Evolutionary conservation across 2,888 invertebrate genomes (phyloP), one percentile per base, ranked within the genome.

Genomic region (Metellina segmentata): DNA sequence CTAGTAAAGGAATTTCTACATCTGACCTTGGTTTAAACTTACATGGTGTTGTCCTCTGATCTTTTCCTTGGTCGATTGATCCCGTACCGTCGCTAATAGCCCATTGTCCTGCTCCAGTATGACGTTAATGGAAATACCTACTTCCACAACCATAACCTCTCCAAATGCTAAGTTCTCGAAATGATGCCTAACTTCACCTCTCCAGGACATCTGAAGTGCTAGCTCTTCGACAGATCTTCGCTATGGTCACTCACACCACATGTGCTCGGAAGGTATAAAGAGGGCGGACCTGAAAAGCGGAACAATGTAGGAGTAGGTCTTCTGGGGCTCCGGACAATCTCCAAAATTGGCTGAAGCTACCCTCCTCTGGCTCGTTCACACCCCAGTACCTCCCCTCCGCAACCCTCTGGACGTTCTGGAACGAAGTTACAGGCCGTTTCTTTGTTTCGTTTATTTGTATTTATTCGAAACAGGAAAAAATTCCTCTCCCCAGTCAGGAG

Each of bases 301-400:
- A 75, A 88, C 48, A 19, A 81, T 48, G 72, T 51, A 16, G 78
- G 70, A 69, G 61, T 88, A 34, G 52, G 34, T 20, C 52, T 53
- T 52, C 53, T 72, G 72, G 53, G 53, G 78, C 78, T 78, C 72
- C 20, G 83, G 89, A 90, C 89, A 90, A 71, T 90, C 85, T 53
- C 48, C 53, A 72, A 90, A 90, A 90, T 90, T 90, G 89, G 89
- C 53, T 90, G 85, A 71, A 53, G 34, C 89, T 77, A 70, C 82
- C 82, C 81, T 81, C 81, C 72, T 77, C 72, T 48, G 83, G 89
- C 78, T 85, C 16, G 75, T 72, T 48, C 82, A 83, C 83, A 79
- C 89, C 89, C 71, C 52, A n/a, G 69, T 49, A 51, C 70, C 75
- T 48, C 83, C 83, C 61, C 89, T 74, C 48, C 82, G 11, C 70